Base-by-base conservation (phyloP, 2,888 invertebrate species). In the Ptychoptera albimana region DNA sequence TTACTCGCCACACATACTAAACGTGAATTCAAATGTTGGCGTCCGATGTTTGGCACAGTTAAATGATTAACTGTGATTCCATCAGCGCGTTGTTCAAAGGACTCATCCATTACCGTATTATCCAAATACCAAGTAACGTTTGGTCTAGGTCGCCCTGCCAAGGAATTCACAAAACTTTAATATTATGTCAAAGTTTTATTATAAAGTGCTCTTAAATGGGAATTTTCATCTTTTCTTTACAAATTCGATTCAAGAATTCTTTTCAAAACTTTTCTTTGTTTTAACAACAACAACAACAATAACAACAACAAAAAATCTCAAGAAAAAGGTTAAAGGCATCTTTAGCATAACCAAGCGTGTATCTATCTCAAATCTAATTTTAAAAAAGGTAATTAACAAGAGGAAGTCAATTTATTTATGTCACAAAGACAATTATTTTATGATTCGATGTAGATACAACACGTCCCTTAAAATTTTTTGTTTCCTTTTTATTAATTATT, bases 1-100 rank as follows among this genome's bases (percentile, higher is more conserved):
- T 89, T 89, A 55, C 81, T 79, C 29, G 89, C 88, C 66, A 87
- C 84, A 67, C 89, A 89, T 55, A 85, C 79, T 57, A 88, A 79
- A 55, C 84, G 72, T 46, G 83, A 74, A 64, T 86, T 82, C 53
- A 87, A 73, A 66, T 89, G 86, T 64, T 85, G 82, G 46, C 88
- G 69, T 31, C 83, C 83, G 53, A 89, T 76, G 60, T 77, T 81
- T 46, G 82, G 81, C 60, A 83, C 85, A 49, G 77, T 77, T 55
- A 88, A 71, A 54, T 80, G 79, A 70, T 88, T 88, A 57, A 82
- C 74, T 44, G 84, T 82, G 51, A 78, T 67, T 34, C 79, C 81
- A 52, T 82, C 79, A 29, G 66, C 59, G 38, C 73, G 72, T 63
- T 73, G 75, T 59, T 83, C 81, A 64, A 72, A 86, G 23, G 84